These are phyloP conservation scores for Anarrhichthys ocellatus DNA, from an alignment of 2,113 vertebrate species.

Conservation along the genomic window DNA sequence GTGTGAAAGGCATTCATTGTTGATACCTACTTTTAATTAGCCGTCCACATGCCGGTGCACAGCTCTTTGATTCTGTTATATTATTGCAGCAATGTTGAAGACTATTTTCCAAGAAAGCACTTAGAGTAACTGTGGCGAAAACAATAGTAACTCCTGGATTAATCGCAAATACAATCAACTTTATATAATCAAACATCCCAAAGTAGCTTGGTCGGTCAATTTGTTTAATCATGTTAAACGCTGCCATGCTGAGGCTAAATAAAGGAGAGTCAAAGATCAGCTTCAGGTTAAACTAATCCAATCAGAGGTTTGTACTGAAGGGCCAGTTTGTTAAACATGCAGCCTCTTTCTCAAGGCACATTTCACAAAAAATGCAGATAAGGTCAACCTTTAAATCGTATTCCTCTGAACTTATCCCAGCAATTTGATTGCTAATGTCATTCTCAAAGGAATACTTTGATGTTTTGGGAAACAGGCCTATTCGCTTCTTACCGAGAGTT, in stretches of 20 bases:
- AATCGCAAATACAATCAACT: background rate
- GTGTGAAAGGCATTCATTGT: conserved; percentile 12
- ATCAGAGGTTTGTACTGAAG: conserved; percentile 6
- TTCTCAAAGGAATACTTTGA: background rate
- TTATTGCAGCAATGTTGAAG: background rate
- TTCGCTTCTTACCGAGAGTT: too few relatives aligned
- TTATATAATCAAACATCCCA: conserved; percentile 5
- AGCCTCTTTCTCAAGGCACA: too few relatives aligned
- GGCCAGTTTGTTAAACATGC: conserved; percentile 23
- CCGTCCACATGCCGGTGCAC: background rate
- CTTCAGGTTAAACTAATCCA: conserved; percentile 28
- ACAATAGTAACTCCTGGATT: background rate
- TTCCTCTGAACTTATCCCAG: background rate
- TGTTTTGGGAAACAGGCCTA: too few relatives aligned
- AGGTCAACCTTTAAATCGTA: too few relatives aligned
- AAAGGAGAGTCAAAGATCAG: background rate
- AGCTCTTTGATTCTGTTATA: background rate
- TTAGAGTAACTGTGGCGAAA: background rate
- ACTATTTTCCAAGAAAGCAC: background rate
- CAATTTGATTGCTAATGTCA: background rate
- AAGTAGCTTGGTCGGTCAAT: background rate
- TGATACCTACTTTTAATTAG: conserved; percentile 1
- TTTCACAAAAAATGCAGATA: too few relatives aligned
- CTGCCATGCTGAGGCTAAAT: conserved; percentile 4
- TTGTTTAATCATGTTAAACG: conserved; percentile 9